These are phyloP conservation scores for Sceloporus undulatus DNA, from an alignment of 2,113 vertebrate genomes.

Conservation along the genomic window DNA sequence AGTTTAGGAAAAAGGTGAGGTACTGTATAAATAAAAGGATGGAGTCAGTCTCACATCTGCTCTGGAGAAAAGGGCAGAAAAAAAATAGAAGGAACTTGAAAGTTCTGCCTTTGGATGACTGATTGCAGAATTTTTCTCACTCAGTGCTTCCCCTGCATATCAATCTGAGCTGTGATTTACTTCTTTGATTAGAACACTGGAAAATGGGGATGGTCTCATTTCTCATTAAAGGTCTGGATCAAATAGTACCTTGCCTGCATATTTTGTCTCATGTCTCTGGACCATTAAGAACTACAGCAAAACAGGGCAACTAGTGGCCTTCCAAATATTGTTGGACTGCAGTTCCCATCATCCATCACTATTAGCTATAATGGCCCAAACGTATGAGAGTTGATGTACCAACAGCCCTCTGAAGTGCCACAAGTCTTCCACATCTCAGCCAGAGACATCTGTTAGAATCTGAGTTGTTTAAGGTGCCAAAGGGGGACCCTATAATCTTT, in stretches of 20 bases:
- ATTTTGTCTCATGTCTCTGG: not conserved
- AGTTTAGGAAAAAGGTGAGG: no score
- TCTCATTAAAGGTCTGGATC: not conserved
- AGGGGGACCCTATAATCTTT: not conserved
- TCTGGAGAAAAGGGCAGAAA: not conserved
- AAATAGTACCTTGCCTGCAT: not conserved
- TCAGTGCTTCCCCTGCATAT: no score
- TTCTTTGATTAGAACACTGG: no score
- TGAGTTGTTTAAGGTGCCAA: not conserved
- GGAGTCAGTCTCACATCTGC: not conserved
- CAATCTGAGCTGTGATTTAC: no score
- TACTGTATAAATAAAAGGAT: no score
- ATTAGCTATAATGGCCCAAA: not conserved
- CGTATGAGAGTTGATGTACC: no score
- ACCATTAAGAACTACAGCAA: not conserved
- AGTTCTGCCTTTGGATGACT: no score
- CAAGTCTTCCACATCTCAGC: not conserved
- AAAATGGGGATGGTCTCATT: no score
- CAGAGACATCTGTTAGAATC: not conserved
- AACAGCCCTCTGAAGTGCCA: not conserved
- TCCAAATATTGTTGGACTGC: not conserved
- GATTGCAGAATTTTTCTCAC: no score
- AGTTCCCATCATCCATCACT: not conserved
- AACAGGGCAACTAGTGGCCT: no score
- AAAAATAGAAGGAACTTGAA: no score